These are phyloP conservation scores for Gila robusta DNA, from an alignment of 2,797 vertebrate species.

Conservation along the genomic window DNA sequence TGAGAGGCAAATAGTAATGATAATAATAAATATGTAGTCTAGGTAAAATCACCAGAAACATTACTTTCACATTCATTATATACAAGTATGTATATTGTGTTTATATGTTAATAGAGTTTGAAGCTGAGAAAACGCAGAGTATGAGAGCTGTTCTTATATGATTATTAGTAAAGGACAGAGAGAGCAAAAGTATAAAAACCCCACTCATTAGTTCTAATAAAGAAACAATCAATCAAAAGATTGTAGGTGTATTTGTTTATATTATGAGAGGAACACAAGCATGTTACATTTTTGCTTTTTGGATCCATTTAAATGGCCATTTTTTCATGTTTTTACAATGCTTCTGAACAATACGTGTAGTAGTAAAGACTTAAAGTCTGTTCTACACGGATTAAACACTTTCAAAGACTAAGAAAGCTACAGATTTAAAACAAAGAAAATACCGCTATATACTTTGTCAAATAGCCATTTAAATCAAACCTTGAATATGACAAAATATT, in stretches of 20 bases:
- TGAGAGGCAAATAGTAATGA: not conserved
- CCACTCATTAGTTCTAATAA: conserved; percentile 23
- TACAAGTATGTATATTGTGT: not conserved
- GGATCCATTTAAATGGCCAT: conserved; percentile 45
- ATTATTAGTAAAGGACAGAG: not conserved
- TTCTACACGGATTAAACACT: not conserved
- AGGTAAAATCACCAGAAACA: not conserved
- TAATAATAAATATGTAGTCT: not conserved
- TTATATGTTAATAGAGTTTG: not conserved
- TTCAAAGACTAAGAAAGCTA: not conserved
- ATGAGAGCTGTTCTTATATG: conserved; percentile 22
- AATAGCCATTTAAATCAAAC: conserved; percentile 57
- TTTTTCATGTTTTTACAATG: not conserved
- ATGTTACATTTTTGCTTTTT: conserved; percentile 21
- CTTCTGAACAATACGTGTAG: not conserved
- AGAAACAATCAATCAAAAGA: conserved; percentile 9
- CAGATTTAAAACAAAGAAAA: not conserved
- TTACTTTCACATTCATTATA: not conserved
- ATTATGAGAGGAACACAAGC: not conserved
- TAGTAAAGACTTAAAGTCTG: not conserved
- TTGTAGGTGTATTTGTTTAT: conserved; percentile 16
- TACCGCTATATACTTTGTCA: not conserved
- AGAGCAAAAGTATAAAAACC: not conserved
- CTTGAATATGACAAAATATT: conserved; percentile 3
- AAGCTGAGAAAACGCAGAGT: not conserved